These are phyloP conservation scores for Capitulum mitella DNA, from an alignment of 2,888 invertebrate species.

Conservation along the genomic window DNA sequence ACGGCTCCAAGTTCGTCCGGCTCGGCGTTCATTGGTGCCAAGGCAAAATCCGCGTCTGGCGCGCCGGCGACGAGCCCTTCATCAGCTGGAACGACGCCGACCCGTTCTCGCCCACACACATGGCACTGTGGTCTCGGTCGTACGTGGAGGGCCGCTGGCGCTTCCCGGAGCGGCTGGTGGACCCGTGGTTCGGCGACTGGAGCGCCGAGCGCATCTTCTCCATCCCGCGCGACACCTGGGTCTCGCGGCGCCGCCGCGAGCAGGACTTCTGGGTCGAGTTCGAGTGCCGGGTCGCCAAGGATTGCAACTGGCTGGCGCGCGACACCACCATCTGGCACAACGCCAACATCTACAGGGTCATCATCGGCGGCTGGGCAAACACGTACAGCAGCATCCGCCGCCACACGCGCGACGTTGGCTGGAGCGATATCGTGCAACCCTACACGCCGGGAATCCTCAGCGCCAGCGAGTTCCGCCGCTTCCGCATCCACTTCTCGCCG, in stretches of 20 bases:
- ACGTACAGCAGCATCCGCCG: not conserved
- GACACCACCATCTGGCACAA: not conserved
- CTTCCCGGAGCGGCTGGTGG: not conserved
- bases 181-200: slow-evolving; percentile 16
- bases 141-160: not conserved
- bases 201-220: not conserved
- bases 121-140: not conserved
- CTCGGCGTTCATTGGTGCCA: not conserved
- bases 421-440: not conserved
- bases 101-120: not conserved
- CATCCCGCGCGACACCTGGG: not conserved
- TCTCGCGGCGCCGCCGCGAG: not conserved
- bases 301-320: not conserved
- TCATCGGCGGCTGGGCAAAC: not conserved
- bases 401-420: not conserved
- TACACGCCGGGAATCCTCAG: slow-evolving; percentile 15
- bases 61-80: not conserved
- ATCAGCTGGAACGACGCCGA: not conserved
- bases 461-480: slow-evolving; percentile 14
- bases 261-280: slow-evolving; percentile 4
- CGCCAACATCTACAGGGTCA: not conserved
- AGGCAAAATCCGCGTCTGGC: not conserved
- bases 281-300: not conserved
- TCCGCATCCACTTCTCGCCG: slow-evolving; percentile 22
- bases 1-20: not conserved